These are phyloP conservation scores for Cerceris ruficornis DNA, from an alignment of 2,888 invertebrate species.

Conservation along the genomic window DNA sequence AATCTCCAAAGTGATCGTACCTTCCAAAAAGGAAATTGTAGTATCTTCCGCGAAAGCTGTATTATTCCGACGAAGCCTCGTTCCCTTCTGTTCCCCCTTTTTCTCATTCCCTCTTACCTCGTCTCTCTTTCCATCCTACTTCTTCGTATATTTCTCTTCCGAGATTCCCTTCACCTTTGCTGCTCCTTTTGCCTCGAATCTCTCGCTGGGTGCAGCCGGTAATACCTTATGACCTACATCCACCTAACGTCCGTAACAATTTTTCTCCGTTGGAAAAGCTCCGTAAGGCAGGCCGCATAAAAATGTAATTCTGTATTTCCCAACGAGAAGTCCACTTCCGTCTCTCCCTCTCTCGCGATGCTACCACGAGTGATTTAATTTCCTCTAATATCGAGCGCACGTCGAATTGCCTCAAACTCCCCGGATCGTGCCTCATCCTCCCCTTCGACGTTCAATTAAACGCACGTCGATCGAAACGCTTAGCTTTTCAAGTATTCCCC, in stretches of 20 bases:
- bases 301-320: constrained; percentile 50
- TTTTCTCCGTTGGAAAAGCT: constrained; percentile 34
- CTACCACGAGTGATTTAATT: neutral
- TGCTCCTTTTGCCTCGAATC: constrained; percentile 12
- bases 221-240: constrained; percentile 56
- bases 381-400: constrained; percentile 18
- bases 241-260: constrained; percentile 41
- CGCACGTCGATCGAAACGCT: neutral
- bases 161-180: constrained; percentile 22
- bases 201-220: constrained; percentile 20
- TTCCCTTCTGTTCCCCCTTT: constrained; percentile 40
- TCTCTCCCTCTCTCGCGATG: constrained; percentile 19
- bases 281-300: constrained; percentile 15
- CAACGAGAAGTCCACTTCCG: constrained; percentile 18
- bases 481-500: neutral
- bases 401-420: neutral
- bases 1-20: constrained; percentile 27
- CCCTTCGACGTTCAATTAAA: constrained; percentile 30
- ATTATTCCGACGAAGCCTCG: constrained; percentile 46
- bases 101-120: constrained; percentile 20
- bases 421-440: neutral
- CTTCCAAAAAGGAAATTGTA: constrained; percentile 19
- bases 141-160: constrained; percentile 24
- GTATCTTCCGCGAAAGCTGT: constrained; percentile 44
- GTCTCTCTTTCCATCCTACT: constrained; percentile 7